Conservation (phyloP, 2,888 invertebrate genomes). For the Plutella xylostella region DNA sequence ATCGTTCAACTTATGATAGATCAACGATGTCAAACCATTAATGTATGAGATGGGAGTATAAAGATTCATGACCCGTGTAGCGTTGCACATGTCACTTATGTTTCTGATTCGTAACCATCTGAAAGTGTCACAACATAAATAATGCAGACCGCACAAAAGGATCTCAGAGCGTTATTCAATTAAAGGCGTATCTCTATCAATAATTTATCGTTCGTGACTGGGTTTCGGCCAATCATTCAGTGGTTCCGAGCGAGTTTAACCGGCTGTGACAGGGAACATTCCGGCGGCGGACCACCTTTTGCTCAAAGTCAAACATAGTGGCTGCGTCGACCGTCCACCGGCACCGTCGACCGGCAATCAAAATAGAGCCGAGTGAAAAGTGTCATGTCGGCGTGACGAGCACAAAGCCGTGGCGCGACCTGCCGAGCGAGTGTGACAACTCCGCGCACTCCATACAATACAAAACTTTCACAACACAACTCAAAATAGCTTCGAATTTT, state of each 20-base stretch:
- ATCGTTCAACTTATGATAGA: too few species aligned
- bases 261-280: constrained; percentile 30
- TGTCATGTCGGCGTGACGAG: constrained; percentile 30
- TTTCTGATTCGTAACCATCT: too few species aligned
- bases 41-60: too few species aligned
- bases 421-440: too few species aligned
- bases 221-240: constrained; percentile 38
- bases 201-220: constrained; percentile 32
- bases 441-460: too few species aligned
- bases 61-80: too few species aligned
- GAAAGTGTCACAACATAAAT: constrained; percentile 17
- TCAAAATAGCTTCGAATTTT: too few species aligned
- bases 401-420: too few species aligned
- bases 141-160: constrained; percentile 13
- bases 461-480: too few species aligned
- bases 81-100: too few species aligned
- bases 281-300: constrained; percentile 10
- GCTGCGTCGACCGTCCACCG: background rate
- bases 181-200: constrained; percentile 25
- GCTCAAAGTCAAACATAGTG: constrained; percentile 4
- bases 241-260: constrained; percentile 29
- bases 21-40: too few species aligned
- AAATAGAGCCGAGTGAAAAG: constrained; percentile 24
- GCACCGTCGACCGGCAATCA: constrained; percentile 14
- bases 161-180: constrained; percentile 14